Evolutionary conservation across 2,888 invertebrate species (phyloP), one percentile per base, ranked within the genome.

Genomic region (Sinotaia quadrata): DNA sequence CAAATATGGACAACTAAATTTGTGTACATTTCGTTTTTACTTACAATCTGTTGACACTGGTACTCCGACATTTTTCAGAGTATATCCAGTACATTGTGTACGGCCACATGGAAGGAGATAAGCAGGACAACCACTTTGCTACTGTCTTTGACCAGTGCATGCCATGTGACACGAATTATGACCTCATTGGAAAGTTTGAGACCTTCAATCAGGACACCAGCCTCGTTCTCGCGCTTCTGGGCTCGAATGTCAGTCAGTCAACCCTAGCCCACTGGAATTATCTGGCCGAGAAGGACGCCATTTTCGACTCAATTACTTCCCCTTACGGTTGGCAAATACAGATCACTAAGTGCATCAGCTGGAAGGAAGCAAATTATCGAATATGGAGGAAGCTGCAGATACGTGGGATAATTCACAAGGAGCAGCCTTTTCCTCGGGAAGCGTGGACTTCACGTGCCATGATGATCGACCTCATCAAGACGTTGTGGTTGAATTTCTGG

Each of bases 301-400:
- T 80, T 31, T 60, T 57, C 31, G 78, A 79, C 18, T 71, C 77
- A 7, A 75, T 75, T 2, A 54, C 73, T n/a, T 58, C 73, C 29
- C 68, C 76, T 0, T 79, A 75, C 58, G 31, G 51, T 0, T 75
- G 76, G 67, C 70, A 65, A 33, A 54, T 51, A 12, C 36, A 49
- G n/a, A 66, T 75, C n/a, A 61, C 51, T 34, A 67, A 67, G 31
- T 76, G 78, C 54, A 78, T 79, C 65, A 41, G 75, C 3, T 68
- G 69, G 57, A 34, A 69, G 24, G 71, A 71, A 24, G 78, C 75
- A 2, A 57, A 76, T 12, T 10, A 65, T 27, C 33, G 79, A 31
- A 74, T 75, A 0, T 83, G 82, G 82, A 68, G 73, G 49, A 77
- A 77, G 57, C 58, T 81, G 41, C 81, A 82, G 67, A 79, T 81